Conservation (phyloP, 2,888 invertebrate genomes). For the Dione juno region DNA sequence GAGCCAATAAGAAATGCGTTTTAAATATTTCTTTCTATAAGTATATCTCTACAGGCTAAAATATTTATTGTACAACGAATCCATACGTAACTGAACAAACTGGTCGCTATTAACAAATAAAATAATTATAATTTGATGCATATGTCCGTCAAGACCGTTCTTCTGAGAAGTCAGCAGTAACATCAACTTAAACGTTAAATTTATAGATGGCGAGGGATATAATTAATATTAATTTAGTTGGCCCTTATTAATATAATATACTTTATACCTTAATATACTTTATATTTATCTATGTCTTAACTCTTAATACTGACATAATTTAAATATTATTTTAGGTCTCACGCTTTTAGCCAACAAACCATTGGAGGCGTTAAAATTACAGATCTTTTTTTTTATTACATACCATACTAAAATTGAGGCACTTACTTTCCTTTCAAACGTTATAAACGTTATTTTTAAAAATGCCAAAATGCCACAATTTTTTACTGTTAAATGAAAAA, state of each 20-base stretch:
- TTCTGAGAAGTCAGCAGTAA: slow-evolving; percentile 18
- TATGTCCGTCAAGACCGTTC: slow-evolving; percentile 15
- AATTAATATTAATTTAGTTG: background rate
- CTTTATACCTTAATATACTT: too few species aligned
- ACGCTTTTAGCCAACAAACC: background rate
- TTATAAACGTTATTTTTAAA: too few species aligned
- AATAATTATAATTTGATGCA: slow-evolving; percentile 6
- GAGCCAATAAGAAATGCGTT: background rate
- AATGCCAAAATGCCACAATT: too few species aligned
- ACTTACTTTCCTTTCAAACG: too few species aligned
- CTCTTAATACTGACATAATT: too few species aligned
- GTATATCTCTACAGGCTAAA: background rate
- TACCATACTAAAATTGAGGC: too few species aligned
- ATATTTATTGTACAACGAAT: slow-evolving; percentile 8
- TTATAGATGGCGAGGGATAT: slow-evolving; percentile 6
- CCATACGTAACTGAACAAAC: background rate
- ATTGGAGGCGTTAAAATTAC: background rate
- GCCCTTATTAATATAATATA: background rate
- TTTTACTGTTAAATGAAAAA: too few species aligned
- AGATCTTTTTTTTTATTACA: too few species aligned
- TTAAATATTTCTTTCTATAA: background rate
- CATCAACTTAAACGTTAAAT: background rate
- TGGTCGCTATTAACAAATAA: slow-evolving; percentile 11
- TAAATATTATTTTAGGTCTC: background rate
- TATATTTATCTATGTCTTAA: too few species aligned